Evolutionary conservation across 2,888 invertebrate genomes (phyloP).

Genomic region (Heliconius cydno): DNA sequence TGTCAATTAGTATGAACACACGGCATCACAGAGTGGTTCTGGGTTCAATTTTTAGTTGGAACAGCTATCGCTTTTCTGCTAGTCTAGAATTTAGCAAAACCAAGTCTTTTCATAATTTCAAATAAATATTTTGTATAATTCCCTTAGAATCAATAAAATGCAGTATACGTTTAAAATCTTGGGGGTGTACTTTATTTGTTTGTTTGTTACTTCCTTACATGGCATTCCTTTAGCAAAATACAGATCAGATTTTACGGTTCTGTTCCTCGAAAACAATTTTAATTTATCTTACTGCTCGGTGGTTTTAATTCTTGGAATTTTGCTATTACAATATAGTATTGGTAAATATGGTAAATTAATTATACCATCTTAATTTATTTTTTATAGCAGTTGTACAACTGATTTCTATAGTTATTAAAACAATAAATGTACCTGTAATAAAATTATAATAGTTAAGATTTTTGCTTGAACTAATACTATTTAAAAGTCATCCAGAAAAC

Average conservation of each 20-base stretch:
- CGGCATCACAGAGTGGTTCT: not conserved
- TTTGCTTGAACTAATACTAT: not conserved
- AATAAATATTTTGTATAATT: not conserved
- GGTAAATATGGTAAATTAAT: not conserved
- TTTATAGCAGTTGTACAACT: too few relatives aligned
- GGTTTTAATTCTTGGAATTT: not conserved
- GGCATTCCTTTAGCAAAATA: not conserved
- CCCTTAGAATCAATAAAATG: not conserved
- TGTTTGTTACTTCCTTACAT: not conserved
- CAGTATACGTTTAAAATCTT: not conserved
- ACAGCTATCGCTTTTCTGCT: not conserved
- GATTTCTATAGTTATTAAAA: too few relatives aligned
- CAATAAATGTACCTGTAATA: not conserved
- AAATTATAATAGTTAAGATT: not conserved
- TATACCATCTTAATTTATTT: too few relatives aligned
- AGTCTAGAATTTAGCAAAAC: too few relatives aligned
- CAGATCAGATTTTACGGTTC: not conserved
- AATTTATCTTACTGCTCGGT: not conserved
- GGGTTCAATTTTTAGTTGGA: not conserved
- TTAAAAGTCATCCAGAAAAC: too few relatives aligned
- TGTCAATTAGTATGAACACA: not conserved
- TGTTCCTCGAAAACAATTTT: conserved; percentile 1
- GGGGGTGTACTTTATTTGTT: not conserved
- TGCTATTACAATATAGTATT: not conserved
- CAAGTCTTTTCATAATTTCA: too few relatives aligned